phyloP scores from a whole-genome alignment of 2,888 invertebrate species.

The Cheilosia scutellata region DNA sequence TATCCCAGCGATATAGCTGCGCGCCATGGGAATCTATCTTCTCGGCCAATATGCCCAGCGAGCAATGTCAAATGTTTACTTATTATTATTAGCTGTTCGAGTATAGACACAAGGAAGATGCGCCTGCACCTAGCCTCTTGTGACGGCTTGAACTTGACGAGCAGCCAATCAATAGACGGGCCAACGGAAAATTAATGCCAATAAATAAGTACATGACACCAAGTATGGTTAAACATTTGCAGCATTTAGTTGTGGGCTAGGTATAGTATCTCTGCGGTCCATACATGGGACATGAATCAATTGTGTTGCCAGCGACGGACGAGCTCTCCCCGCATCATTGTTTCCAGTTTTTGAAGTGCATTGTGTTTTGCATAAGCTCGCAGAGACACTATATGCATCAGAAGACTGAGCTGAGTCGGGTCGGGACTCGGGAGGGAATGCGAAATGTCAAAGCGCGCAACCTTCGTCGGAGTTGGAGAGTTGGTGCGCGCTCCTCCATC shows the following conservation, averaged over 20 bases:
- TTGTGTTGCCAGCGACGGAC: conserved; percentile 46
- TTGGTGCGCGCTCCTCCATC: no score
- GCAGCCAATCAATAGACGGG: conserved; percentile 45
- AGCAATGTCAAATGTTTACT: conserved; percentile 73
- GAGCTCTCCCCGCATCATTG: conserved; percentile 59
- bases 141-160: conserved; percentile 71
- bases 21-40: conserved; percentile 70
- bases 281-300: conserved; percentile 74
- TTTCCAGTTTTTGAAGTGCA: conserved; percentile 62
- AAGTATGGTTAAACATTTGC: conserved; percentile 76
- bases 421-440: not conserved
- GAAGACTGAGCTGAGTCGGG: not conserved
- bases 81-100: conserved; percentile 61
- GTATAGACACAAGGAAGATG: conserved; percentile 39
- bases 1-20: not conserved
- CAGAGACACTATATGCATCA: not conserved
- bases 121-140: conserved; percentile 39
- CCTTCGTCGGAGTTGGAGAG: conserved; percentile 42
- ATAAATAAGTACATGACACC: conserved; percentile 76
- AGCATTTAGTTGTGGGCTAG: conserved; percentile 70
- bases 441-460: conserved; percentile 74
- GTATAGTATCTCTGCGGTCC: conserved; percentile 50
- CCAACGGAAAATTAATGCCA: conserved; percentile 71
- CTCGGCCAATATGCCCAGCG: conserved; percentile 57
- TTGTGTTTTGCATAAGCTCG: conserved; percentile 67